phyloP scores from a whole-genome alignment of 2,888 invertebrate species.

The Zaprionus obscuricornis region DNA sequence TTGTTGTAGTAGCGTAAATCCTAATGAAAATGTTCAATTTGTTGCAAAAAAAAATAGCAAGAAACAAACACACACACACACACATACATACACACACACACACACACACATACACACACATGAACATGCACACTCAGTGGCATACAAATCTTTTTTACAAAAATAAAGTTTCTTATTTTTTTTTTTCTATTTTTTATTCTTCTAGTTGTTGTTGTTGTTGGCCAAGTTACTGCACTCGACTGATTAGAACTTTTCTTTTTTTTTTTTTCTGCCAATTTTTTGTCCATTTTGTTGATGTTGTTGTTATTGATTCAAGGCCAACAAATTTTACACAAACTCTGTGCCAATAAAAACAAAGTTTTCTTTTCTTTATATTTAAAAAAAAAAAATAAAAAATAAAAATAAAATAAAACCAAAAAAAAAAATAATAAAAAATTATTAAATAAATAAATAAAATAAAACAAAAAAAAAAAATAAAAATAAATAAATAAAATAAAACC shows the following conservation, averaged over 20 bases:
- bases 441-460: no score
- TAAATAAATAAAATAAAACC: no score
- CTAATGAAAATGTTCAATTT: slow-evolving; percentile 76
- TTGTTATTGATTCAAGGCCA: slow-evolving; percentile 45
- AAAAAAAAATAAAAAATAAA: no score
- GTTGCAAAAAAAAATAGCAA: slow-evolving; percentile 40
- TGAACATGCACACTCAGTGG: slow-evolving; percentile 8
- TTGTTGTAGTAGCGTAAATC: slow-evolving; percentile 55
- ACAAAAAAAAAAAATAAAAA: no score
- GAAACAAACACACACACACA: slow-evolving; percentile 29
- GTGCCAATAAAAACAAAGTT: no score
- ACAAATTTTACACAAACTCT: slow-evolving; percentile 38
- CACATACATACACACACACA: no score
- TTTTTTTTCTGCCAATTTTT: no score
- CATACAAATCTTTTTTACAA: no score
- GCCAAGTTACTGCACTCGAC: slow-evolving; percentile 59
- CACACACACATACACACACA: no score
- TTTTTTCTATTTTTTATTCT: background rate
- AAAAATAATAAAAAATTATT: no score
- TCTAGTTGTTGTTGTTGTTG: slow-evolving; percentile 27
- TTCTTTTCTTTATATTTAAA: no score
- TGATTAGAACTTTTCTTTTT: slow-evolving; percentile 62
- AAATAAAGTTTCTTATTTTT: background rate
- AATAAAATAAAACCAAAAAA: no score
- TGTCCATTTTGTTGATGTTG: slow-evolving; percentile 42